Conservation (phyloP, 2,888 invertebrate genomes). For the Leptogaster cylindrica region DNA sequence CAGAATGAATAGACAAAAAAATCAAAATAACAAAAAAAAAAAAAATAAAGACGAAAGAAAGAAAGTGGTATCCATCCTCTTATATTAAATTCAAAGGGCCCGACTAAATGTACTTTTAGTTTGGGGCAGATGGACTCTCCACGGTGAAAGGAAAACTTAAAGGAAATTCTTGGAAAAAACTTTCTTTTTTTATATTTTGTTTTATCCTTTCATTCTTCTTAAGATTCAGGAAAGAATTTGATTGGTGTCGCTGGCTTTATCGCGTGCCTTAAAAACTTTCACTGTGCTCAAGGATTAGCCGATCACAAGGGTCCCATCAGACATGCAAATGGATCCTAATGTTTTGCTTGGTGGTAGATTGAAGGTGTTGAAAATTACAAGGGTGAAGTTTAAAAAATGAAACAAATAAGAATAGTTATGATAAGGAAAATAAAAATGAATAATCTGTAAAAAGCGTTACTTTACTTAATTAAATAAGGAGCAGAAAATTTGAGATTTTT, state of each 20-base stretch:
- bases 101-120: slow-evolving; percentile 11
- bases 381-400: background rate
- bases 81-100: slow-evolving; percentile 12
- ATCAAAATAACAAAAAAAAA: too few species aligned
- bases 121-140: background rate
- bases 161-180: background rate
- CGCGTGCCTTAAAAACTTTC: slow-evolving; percentile 10
- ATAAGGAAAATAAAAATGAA: too few species aligned
- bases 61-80: background rate
- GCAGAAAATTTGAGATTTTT: too few species aligned
- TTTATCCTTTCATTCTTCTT: background rate
- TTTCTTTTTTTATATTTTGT: background rate
- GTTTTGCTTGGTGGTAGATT: background rate
- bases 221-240: background rate
- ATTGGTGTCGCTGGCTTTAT: slow-evolving; percentile 16
- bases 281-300: background rate
- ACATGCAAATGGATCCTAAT: slow-evolving; percentile 1
- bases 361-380: background rate
- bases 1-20: slow-evolving; percentile 29
- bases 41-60: too few species aligned
- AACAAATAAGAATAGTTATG: too few species aligned
- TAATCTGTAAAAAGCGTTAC: too few species aligned
- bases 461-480: too few species aligned
- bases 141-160: background rate
- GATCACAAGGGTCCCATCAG: background rate